Percentiles rank a stretch among this genome's conserved stretches.
These are phyloP conservation scores for Oreochromis aureus DNA, from an alignment of 2,113 vertebrate genomes.

Conservation along the genomic window DNA sequence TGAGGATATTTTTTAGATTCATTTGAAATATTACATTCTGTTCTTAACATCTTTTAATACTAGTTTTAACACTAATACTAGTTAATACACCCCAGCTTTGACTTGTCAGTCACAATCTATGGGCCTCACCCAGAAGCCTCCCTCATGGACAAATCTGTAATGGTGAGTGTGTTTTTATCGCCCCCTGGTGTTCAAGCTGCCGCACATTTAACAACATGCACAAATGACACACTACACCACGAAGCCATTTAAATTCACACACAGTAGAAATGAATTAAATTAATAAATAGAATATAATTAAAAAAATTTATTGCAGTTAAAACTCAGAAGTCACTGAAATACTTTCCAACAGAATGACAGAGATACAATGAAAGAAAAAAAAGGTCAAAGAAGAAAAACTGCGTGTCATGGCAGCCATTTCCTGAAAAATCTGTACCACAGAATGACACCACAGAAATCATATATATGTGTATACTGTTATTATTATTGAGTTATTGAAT, in stretches of 20 bases:
- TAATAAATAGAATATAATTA: slow-evolving; percentile 23
- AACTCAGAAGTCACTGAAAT: slow-evolving; percentile 35
- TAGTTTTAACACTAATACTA: neutral
- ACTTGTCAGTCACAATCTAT: neutral
- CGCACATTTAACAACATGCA: neutral
- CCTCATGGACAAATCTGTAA: neutral
- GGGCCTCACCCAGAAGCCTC: neutral
- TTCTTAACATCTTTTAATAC: neutral
- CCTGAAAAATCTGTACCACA: slow-evolving; percentile 10
- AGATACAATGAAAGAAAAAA: slow-evolving; percentile 27
- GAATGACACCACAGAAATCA: slow-evolving; percentile 19
- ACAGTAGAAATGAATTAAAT: neutral
- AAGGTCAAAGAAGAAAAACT: neutral
- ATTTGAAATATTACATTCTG: neutral
- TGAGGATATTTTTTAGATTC: neutral
- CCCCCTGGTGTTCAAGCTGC: slow-evolving; percentile 52
- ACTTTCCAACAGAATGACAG: slow-evolving; percentile 21
- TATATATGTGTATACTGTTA: neutral
- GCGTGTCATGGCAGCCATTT: slow-evolving; percentile 21
- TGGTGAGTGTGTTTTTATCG: slow-evolving; percentile 27
- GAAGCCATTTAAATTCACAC: neutral
- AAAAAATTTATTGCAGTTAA: slow-evolving; percentile 73
- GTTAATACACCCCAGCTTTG: neutral
- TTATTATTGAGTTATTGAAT: slow-evolving; percentile 14
- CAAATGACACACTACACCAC: neutral